phyloP scores from a whole-genome alignment of 1,140 invertebrate genomes.

The Drosophila oshimai region DNA sequence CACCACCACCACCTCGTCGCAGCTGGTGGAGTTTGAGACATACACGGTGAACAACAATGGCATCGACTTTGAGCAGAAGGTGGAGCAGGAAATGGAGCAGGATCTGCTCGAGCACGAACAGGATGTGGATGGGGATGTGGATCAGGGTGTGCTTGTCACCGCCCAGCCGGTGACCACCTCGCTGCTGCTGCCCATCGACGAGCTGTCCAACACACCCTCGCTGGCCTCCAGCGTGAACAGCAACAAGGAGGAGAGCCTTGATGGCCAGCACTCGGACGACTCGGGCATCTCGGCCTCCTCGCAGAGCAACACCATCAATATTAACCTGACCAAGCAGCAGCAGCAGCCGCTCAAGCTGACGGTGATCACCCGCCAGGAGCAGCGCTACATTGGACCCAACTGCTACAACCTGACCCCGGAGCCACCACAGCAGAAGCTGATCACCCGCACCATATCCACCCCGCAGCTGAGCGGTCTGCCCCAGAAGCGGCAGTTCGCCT shows the following conservation, averaged over 20 bases:
- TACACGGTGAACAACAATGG: slow-evolving; percentile 58
- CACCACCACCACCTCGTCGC: slow-evolving; percentile 27
- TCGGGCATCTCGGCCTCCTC: slow-evolving; percentile 78
- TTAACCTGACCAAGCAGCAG: slow-evolving; percentile 9
- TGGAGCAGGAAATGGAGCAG: background rate
- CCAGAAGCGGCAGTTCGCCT: slow-evolving; percentile 84
- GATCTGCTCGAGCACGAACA: background rate
- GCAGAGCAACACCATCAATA: slow-evolving; percentile 40
- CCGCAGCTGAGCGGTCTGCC: slow-evolving; percentile 84
- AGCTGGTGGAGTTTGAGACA: slow-evolving; percentile 63
- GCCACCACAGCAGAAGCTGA: slow-evolving; percentile 83
- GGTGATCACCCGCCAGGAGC: slow-evolving; percentile 50
- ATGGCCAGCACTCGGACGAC: slow-evolving; percentile 77
- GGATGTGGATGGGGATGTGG: background rate
- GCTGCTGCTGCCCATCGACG: slow-evolving; percentile 53
- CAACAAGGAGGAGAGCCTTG: slow-evolving; percentile 73
- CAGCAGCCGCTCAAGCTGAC: slow-evolving; percentile 42
- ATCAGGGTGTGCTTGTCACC: slow-evolving; percentile 52
- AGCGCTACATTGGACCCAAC: slow-evolving; percentile 72
- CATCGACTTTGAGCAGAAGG: background rate
- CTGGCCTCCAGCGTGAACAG: slow-evolving; percentile 70
- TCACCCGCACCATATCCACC: slow-evolving; percentile 85
- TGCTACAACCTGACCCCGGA: slow-evolving; percentile 83
- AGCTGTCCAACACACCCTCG: slow-evolving; percentile 66
- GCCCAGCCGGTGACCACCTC: slow-evolving; percentile 50